Percentiles rank a stretch among this genome's conserved stretches.
Evolutionary conservation across 2,888 invertebrate species (phyloP).

Genomic region (Pocota personata): DNA sequence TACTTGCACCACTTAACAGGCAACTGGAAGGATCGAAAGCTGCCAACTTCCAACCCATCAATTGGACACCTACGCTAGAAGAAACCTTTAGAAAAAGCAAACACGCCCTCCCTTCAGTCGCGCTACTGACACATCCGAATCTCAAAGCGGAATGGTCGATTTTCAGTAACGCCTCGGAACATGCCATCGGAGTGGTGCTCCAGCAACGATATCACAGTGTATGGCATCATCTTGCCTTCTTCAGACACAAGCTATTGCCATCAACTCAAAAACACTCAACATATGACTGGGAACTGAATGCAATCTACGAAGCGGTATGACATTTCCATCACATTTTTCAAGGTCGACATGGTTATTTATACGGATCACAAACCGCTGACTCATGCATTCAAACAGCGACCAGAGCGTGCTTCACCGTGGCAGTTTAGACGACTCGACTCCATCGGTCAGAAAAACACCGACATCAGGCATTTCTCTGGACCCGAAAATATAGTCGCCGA

Average conservation of each 20-base stretch:
- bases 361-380: constrained; percentile 14
- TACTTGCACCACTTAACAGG: constrained; percentile 1
- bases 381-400: constrained; percentile 21
- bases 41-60: neutral
- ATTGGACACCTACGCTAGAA: no score
- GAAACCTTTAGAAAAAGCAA: neutral
- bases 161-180: constrained; percentile 34
- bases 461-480: no score
- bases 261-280: constrained; percentile 11
- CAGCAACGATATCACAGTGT: neutral
- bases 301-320: constrained; percentile 13
- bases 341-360: constrained; percentile 4
- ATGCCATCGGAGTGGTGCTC: constrained; percentile 24
- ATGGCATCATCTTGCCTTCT: constrained; percentile 40
- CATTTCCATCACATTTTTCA: neutral
- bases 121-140: neutral
- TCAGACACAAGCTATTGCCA: constrained; percentile 16
- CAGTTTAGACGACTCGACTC: constrained; percentile 11
- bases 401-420: no score
- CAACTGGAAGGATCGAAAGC: neutral
- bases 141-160: constrained; percentile 29
- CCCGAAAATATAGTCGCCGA: no score
- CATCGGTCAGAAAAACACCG: no score
- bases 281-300: constrained; percentile 2
- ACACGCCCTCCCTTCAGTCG: neutral